Evolutionary conservation across 2,113 vertebrate genomes (phyloP).

Genomic region (Macaca mulatta): DNA sequence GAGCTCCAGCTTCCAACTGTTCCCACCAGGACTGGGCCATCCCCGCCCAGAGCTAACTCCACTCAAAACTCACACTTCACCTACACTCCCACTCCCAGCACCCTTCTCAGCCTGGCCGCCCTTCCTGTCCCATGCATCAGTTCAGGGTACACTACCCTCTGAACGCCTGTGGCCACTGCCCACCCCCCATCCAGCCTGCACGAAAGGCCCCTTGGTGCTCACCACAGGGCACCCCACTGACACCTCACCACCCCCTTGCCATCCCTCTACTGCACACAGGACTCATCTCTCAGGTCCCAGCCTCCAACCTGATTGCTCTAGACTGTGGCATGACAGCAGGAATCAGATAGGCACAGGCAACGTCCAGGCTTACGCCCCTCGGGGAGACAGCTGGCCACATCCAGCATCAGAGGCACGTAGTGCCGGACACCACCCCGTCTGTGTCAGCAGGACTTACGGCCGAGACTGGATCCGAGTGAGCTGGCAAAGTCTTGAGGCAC

Average conservation of each 20-base stretch:
- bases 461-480: constrained; percentile 28
- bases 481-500: constrained; percentile 98
- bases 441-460: background rate
- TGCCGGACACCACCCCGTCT: background rate
- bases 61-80: background rate
- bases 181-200: background rate
- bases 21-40: fast-evolving
- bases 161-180: background rate
- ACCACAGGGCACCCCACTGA: background rate
- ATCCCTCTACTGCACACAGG: fast-evolving
- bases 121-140: fast-evolving
- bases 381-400: background rate
- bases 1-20: fast-evolving
- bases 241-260: background rate
- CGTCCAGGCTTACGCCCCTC: too few relatives aligned
- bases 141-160: background rate
- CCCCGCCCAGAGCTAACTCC: fast-evolving
- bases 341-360: background rate
- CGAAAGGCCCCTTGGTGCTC: background rate
- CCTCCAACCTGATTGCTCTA: fast-evolving
- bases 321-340: fast-evolving
- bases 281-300: background rate
- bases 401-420: background rate
- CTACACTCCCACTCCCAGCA: fast-evolving
- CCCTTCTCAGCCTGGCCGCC: background rate